phyloP scores from a whole-genome alignment of 92 coral and sea anemone genomes.

The Parazoanthus atlanticus region DNA sequence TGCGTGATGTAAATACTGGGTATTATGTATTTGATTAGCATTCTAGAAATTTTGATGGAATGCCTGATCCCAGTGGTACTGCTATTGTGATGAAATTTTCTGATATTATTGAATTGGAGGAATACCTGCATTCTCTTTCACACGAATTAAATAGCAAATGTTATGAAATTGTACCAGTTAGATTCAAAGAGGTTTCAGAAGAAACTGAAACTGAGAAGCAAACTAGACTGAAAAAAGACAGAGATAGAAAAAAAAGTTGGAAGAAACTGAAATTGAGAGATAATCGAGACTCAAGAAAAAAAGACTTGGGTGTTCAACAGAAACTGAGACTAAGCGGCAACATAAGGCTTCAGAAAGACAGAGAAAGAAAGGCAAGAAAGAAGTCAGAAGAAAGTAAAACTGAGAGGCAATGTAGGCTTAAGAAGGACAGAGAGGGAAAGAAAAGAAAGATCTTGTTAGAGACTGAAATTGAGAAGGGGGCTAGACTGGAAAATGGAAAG shows the following conservation, averaged over 20 bases:
- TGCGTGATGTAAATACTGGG: not conserved
- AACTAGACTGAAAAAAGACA: not conserved
- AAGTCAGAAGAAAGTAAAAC: not conserved
- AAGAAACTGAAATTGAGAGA: not conserved
- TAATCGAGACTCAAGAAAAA: not conserved
- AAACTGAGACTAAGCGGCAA: not conserved
- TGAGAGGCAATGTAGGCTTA: not conserved
- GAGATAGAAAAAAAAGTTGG: not conserved
- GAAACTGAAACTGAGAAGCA: not conserved
- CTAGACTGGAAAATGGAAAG: not conserved
- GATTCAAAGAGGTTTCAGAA: not conserved
- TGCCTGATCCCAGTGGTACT: slow-evolving; percentile 2
- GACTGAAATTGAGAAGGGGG: not conserved
- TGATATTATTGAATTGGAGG: not conserved
- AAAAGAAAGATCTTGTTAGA: not conserved
- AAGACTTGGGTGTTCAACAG: not conserved
- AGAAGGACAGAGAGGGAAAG: not conserved
- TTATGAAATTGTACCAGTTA: slow-evolving; percentile 2
- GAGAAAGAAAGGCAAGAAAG: not conserved
- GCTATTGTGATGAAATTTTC: not conserved
- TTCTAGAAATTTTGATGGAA: not conserved
- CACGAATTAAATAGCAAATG: not conserved
- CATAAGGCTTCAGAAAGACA: not conserved
- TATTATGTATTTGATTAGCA: not conserved
- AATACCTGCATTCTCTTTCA: not conserved